Conservation (phyloP, 2,113 vertebrate genomes). For the Eonycteris spelaea region DNA sequence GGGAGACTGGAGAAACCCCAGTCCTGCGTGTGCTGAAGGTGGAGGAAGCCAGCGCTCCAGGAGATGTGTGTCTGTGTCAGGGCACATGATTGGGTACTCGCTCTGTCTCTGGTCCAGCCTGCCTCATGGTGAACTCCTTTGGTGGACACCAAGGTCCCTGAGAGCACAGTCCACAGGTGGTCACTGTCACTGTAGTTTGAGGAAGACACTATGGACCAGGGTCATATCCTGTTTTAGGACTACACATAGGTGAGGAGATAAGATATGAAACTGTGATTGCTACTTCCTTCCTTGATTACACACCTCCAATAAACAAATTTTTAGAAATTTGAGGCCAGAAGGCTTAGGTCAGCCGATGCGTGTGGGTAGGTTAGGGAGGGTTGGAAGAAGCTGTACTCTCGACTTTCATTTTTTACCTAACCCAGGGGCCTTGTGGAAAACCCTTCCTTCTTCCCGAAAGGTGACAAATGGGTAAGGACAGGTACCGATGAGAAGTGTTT, state of each 20-base stretch:
- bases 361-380: accelerated
- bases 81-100: too few relatives aligned
- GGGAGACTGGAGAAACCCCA: neutral
- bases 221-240: neutral
- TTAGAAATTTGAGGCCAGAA: neutral
- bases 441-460: neutral
- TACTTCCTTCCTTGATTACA: neutral
- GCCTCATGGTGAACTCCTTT: neutral
- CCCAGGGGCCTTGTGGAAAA: neutral
- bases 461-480: neutral
- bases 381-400: neutral
- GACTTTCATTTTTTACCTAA: neutral
- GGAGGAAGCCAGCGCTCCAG: neutral
- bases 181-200: neutral
- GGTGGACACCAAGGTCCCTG: neutral
- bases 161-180: neutral
- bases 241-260: neutral
- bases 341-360: neutral
- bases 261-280: neutral
- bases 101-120: too few relatives aligned
- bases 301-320: neutral
- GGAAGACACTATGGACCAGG: neutral
- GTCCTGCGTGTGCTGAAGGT: neutral
- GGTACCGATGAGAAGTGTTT: neutral
- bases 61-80: accelerated